Evolutionary conservation across 2,888 invertebrate species (phyloP).

Genomic region (Watsonalla binaria): DNA sequence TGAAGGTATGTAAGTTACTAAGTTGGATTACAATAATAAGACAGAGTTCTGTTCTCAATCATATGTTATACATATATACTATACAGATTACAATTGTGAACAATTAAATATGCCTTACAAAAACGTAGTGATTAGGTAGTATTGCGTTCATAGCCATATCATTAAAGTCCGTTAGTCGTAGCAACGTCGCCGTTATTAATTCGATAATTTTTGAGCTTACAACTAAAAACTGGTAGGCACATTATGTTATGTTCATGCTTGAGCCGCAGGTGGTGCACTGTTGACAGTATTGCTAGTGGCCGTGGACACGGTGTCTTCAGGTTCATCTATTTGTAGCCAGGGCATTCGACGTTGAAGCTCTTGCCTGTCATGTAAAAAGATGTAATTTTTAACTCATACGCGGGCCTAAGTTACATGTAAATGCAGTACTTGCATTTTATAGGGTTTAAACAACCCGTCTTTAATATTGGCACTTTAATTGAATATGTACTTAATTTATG

Average conservation of each 20-base stretch:
- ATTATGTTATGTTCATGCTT: slow-evolving; percentile 30
- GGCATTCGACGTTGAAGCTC: slow-evolving; percentile 90
- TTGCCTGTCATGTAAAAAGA: slow-evolving; percentile 64
- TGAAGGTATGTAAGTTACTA: too few species aligned
- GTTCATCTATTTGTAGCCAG: slow-evolving; percentile 85
- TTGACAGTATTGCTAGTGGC: slow-evolving; percentile 70
- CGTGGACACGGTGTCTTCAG: slow-evolving; percentile 79
- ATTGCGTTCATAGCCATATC: too few species aligned
- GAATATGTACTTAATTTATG: background rate
- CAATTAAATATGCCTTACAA: too few species aligned
- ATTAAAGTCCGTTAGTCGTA: slow-evolving; percentile 8
- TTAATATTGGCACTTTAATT: too few species aligned
- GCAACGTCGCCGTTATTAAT: slow-evolving; percentile 14
- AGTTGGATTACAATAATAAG: too few species aligned
- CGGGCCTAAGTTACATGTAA: too few species aligned
- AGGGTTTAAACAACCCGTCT: too few species aligned
- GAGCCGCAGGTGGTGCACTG: slow-evolving; percentile 46
- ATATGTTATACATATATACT: too few species aligned
- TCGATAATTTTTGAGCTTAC: background rate
- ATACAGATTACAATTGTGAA: too few species aligned
- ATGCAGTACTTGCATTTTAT: background rate
- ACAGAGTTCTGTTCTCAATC: too few species aligned
- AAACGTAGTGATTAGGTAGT: too few species aligned
- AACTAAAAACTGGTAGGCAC: background rate
- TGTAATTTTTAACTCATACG: background rate